Base-by-base conservation (phyloP, 2,888 invertebrate genomes). In the Dilophus febrilis region DNA sequence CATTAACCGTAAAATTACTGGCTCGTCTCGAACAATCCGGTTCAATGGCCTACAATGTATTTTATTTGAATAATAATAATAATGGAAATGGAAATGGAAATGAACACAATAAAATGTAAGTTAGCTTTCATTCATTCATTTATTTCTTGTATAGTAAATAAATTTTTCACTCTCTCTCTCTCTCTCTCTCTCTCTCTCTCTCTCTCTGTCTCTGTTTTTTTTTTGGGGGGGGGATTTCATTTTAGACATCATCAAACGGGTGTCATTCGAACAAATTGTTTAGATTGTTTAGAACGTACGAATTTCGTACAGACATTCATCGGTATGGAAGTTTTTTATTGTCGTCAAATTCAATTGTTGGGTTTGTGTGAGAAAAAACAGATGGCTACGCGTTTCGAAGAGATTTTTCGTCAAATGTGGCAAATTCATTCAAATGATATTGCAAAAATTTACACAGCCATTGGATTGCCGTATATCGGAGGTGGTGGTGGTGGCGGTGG, bases 391-490 rank as follows among this genome's bases (percentile, higher is more conserved):
- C 68, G 94, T 45, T 95, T 97, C 66, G 86, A 87, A 56, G 94
- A 94, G 65, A 87, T 92, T 11, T 95, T 87, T 51, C 77, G 82
- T 44, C 87, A 91, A 56, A 88, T 95, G 85, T 99, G 98, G 98
- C 76, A 88, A 13, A 74, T 90, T 54, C 99, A 98, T 66, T 98
- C 98, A 1, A 98, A 99, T 66, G 94, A 95, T 68, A 83, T 98
- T 46, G 95, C 95, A 55, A 91, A 94, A 66, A 98, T 99, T 51
- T 99, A 99, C 68, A 99, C 98, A 34, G 97, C 97, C 22, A 98
- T 98, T 8, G 85, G 99, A 48, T 87, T 88, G 22, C 22, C 4
- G 8, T 6, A 8, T 22, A 8, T 4, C 8, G 22, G 22, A 6
- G 22, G 22, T 22, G 22, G 22, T 6, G 22, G 22, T 22, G 22